A percentile compares a stretch with the other conserved stretches of the same genome.
Conservation (phyloP, 2,888 invertebrate species). For the Drosophila mercatorum region DNA sequence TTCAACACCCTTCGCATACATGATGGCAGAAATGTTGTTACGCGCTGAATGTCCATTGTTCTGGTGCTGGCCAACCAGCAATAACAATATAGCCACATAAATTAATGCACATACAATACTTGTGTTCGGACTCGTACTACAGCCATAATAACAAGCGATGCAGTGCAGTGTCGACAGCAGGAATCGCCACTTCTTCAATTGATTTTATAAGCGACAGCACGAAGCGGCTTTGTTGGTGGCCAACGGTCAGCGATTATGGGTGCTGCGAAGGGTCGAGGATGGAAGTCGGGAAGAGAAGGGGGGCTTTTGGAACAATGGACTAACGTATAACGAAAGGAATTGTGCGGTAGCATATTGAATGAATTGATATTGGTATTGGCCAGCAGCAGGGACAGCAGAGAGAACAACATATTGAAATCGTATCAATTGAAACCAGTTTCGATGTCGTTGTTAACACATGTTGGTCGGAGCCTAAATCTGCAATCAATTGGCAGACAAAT, state of each 20-base stretch:
- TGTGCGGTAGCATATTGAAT: conserved; percentile 62
- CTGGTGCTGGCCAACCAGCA: conserved; percentile 24
- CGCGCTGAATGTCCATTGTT: conserved; percentile 63
- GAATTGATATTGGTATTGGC: conserved; percentile 57
- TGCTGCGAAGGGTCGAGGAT: not conserved
- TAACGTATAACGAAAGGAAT: conserved; percentile 49
- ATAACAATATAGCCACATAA: conserved; percentile 65
- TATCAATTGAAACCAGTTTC: conserved; percentile 72
- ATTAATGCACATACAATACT: conserved; percentile 63
- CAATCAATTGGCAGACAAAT: conserved; percentile 40
- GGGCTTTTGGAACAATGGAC: conserved; percentile 66
- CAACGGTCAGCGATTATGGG: conserved; percentile 35
- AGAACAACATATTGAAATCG: conserved; percentile 39
- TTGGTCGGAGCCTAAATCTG: conserved; percentile 36
- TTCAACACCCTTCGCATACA: conserved; percentile 55
- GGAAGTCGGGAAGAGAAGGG: conserved; percentile 1
- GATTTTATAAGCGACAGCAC: conserved; percentile 44
- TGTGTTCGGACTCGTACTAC: conserved; percentile 39
- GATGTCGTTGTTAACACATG: conserved; percentile 73
- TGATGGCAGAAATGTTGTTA: conserved; percentile 28
- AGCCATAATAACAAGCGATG: conserved; percentile 44
- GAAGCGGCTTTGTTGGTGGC: conserved; percentile 70
- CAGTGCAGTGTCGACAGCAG: conserved; percentile 69
- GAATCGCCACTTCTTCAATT: conserved; percentile 74
- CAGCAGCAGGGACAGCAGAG: conserved; percentile 18